Evolutionary conservation across 2,888 invertebrate species (phyloP).

Genomic region (Minunthozetes semirufus): DNA sequence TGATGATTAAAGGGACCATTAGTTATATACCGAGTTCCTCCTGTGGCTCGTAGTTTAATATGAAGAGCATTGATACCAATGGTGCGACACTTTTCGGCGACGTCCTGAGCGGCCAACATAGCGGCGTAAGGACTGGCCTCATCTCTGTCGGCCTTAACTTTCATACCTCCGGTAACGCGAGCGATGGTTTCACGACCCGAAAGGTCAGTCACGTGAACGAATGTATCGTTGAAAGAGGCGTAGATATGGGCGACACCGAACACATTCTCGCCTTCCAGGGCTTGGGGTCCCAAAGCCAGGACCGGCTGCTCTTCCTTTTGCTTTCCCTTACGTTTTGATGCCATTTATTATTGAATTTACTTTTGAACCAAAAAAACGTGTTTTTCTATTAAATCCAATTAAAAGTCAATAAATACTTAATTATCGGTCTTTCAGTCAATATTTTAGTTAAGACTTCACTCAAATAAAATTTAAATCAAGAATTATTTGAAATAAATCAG

Average conservation of each 20-base stretch:
- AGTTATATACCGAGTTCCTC: constrained; percentile 64
- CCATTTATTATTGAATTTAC: constrained; percentile 38
- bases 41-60: constrained; percentile 95
- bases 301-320: constrained; percentile 41
- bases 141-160: constrained; percentile 99
- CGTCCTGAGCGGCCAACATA: constrained; percentile 99
- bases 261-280: constrained; percentile 92
- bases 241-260: constrained; percentile 99
- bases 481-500: neutral
- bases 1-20: neutral
- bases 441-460: neutral
- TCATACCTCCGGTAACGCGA: constrained; percentile 96
- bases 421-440: neutral
- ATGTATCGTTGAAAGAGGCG: constrained; percentile 99
- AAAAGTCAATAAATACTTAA: neutral
- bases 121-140: constrained; percentile 99
- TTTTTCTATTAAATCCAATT: neutral
- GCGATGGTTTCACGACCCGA: constrained; percentile 72
- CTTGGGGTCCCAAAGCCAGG: constrained; percentile 55
- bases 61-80: constrained; percentile 96
- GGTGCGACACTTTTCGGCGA: constrained; percentile 95
- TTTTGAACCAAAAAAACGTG: constrained; percentile 5
- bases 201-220: constrained; percentile 98
- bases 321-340: constrained; percentile 42
- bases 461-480: neutral